Evolutionary conservation across 2,113 vertebrate genomes (phyloP).

Genomic region (Megaceryle torquata): DNA sequence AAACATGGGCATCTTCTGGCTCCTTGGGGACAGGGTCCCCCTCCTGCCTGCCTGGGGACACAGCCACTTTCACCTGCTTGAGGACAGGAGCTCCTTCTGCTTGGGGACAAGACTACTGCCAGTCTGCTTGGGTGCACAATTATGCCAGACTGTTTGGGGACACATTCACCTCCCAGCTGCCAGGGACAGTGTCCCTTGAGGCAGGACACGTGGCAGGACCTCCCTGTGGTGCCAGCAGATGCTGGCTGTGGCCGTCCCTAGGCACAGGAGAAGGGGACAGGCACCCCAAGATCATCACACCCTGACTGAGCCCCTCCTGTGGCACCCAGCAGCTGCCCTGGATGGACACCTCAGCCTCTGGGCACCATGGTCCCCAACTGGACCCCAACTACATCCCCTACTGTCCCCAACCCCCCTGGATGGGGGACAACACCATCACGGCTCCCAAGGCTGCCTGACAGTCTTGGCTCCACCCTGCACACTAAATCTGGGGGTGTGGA

Average conservation of each 20-base stretch:
- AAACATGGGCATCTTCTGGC: neutral
- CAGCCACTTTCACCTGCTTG: neutral
- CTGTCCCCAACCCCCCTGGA: neutral
- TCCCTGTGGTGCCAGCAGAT: neutral
- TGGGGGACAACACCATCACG: rapidly evolving
- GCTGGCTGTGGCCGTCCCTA: neutral
- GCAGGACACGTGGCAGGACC: neutral
- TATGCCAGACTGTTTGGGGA: neutral
- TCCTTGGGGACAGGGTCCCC: neutral
- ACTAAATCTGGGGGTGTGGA: neutral
- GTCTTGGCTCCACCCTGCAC: neutral
- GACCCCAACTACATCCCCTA: neutral
- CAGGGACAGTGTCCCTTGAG: neutral
- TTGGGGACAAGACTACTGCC: too few species aligned
- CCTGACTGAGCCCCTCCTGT: neutral
- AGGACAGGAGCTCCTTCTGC: neutral
- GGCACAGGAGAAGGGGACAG: rapidly evolving
- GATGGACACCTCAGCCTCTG: rapidly evolving
- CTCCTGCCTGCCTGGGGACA: neutral
- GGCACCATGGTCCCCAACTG: rapidly evolving
- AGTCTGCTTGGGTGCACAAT: neutral
- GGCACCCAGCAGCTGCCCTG: neutral
- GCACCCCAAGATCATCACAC: rapidly evolving
- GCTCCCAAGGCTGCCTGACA: neutral
- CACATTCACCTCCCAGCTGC: neutral